Evolutionary conservation across 2,888 invertebrate genomes (phyloP).

Genomic region (Dioctria linearis): DNA sequence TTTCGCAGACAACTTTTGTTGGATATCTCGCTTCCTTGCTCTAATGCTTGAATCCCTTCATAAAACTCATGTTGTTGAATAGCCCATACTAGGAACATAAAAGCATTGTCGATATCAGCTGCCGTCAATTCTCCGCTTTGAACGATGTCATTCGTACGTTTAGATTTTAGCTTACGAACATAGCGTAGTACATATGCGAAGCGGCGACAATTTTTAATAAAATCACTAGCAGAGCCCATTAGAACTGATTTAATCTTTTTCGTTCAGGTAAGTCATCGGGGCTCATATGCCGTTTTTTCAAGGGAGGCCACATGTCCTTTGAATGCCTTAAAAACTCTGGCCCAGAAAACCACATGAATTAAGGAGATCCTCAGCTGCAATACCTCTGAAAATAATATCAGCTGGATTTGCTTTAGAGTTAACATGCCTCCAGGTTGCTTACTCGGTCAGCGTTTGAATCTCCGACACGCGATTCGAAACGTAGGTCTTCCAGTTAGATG

Average conservation of each 20-base stretch:
- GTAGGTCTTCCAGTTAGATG: conserved; percentile 22
- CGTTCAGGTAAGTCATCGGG: not conserved
- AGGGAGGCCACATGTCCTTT: not conserved
- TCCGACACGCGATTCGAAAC: conserved; percentile 55
- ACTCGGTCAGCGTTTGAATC: conserved; percentile 36
- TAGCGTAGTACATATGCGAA: not conserved
- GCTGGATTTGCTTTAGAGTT: not conserved
- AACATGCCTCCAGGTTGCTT: conserved; percentile 58
- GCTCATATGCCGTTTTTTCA: no score
- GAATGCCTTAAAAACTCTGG: no score
- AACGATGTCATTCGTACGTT: no score
- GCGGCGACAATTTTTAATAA: not conserved
- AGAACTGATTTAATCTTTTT: not conserved
- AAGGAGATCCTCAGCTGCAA: no score
- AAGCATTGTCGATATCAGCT: not conserved
- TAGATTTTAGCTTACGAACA: no score
- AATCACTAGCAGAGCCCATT: not conserved
- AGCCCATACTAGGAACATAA: not conserved
- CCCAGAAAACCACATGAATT: no score
- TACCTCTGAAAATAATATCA: no score
- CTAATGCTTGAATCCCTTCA: not conserved
- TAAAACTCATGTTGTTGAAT: not conserved
- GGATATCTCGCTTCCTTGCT: not conserved
- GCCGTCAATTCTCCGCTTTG: not conserved
- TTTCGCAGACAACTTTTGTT: no score